Conservation (phyloP, 2,113 vertebrate genomes). For the Hystrix brachyura region DNA sequence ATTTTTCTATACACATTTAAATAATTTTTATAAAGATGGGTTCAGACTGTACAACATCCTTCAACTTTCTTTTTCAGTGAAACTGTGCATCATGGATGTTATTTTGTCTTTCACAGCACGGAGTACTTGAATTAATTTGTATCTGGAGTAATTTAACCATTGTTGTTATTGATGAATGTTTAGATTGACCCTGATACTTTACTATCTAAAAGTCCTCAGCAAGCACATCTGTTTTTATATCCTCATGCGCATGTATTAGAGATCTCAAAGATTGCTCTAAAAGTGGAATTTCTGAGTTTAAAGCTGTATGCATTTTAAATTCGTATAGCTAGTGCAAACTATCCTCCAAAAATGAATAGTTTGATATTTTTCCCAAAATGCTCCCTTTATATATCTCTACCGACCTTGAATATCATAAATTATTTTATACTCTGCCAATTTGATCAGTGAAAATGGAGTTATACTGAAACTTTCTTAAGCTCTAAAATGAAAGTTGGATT, state of each 20-base stretch:
- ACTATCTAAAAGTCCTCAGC: not conserved
- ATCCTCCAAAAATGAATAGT: not conserved
- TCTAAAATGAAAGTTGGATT: not conserved
- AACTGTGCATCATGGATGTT: not conserved
- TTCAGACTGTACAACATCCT: not conserved
- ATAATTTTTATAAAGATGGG: slow-evolving; percentile 35
- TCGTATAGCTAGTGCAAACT: not conserved
- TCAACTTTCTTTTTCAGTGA: not conserved
- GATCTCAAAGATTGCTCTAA: not conserved
- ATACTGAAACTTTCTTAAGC: not conserved
- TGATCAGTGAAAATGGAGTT: not conserved
- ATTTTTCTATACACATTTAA: not conserved
- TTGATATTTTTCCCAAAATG: not conserved
- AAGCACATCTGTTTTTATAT: not conserved
- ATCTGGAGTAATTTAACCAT: not conserved
- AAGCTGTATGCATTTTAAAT: not conserved
- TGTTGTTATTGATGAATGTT: not conserved
- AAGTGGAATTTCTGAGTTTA: not conserved
- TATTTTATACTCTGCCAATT: not conserved
- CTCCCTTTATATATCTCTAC: not conserved
- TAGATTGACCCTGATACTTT: not conserved
- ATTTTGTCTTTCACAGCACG: not conserved
- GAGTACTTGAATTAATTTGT: not conserved
- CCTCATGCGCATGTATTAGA: not conserved
- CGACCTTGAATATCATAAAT: not conserved